Base-by-base conservation (phyloP, 2,113 vertebrate genomes). In the Oryzias curvinotus region DNA sequence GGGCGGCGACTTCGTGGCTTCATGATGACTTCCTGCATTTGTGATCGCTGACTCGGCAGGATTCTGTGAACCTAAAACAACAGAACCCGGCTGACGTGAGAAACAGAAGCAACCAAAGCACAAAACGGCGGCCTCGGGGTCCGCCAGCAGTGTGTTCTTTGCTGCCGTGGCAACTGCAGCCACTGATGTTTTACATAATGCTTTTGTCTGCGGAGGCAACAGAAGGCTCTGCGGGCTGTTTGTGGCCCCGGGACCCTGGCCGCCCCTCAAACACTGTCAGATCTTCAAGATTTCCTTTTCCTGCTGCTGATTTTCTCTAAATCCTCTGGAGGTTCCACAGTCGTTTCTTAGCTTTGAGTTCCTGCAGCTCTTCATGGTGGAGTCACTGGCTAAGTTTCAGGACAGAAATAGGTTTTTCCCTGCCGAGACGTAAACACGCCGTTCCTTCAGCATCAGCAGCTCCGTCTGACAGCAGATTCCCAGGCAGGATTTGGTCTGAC, bases 91-190 rank as follows among this genome's bases (percentile, higher is more conserved):
- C 67, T 21, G 58, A 48, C 66, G 26, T 15, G 57, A 50, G 47
- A 56, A 50, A 52, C 7, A 30, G 30, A 65, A 13, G 30, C 18
- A 61, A 54, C n/a, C 19, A 42, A 61, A 49, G 59, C 18, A 42
- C 30, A 52, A 57, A 48, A 59, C 43, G 18, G 25, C 1, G 25
- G 65, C 77, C 52, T 68, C 48, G 5, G 72, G 83, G 41, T 49
- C 57, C 52, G 65, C 78, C 77, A 71, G 80, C 70, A 57, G 67
- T 77, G 54, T 80, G 71, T 5, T 49, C 64, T 78, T 76, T 62
- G 84, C 79, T 85, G 75, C 73, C 77, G 42, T 82, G 82, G 81
- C 65, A 87, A 88, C 83, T 13, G 65, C 61, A 70, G 45, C 58
- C 59, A 66, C 59, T 75, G 62, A 80, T 80, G 68, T 75, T 71